Base-by-base conservation (phyloP, 1,140 invertebrate genomes). In the Zaprionus lachaisei region DNA sequence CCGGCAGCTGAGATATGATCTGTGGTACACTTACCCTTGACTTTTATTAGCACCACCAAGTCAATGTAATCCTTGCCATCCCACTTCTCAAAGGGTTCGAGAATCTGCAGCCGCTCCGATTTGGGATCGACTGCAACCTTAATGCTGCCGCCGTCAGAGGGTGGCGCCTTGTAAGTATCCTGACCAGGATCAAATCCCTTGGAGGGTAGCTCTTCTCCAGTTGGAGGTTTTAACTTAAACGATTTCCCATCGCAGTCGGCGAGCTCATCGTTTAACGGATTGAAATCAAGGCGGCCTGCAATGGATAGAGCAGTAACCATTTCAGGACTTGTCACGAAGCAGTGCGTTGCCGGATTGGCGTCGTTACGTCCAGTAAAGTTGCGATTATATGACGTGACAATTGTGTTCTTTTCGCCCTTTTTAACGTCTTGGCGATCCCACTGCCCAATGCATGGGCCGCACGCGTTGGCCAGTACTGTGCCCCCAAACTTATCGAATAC, bases 361-460 rank as follows among this genome's bases (percentile, higher is more conserved):
- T 99, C 99, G 93, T 99, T 99, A 77, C 99, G 95, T 1, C 96
- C 97, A 22, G 98, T 99, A 94, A 99, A 99, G 94, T 99, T 99
- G 57, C 99, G 95, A 93, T 99, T 99, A 94, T 99, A 99, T 0
- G 99, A 99, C 4, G 98, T 99, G 14, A 99, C 99, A 92, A 99
- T 99, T 0, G 99, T 99, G 93, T 99, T 99, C 94, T 99, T 99
- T 69, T 99, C 99, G 17, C 99, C 99, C 93, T 99, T 99, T 93
- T 99, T 99, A 4, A 99, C 96, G 93, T 99, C 99, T 91, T 98
- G 95, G 58, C 97, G 95, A 94, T 99, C 98, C 99, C 99, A 99
- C 92, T 99, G 99, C 37, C 99, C 99, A 93, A 99, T 99, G 94
- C 99, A 99, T 3, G 99, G 99, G 1, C 99, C 99, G 93, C 99